Evolutionary conservation across 2,888 invertebrate species (phyloP), one percentile per base, ranked within the genome.

Genomic region (Chloromyia formosa): DNA sequence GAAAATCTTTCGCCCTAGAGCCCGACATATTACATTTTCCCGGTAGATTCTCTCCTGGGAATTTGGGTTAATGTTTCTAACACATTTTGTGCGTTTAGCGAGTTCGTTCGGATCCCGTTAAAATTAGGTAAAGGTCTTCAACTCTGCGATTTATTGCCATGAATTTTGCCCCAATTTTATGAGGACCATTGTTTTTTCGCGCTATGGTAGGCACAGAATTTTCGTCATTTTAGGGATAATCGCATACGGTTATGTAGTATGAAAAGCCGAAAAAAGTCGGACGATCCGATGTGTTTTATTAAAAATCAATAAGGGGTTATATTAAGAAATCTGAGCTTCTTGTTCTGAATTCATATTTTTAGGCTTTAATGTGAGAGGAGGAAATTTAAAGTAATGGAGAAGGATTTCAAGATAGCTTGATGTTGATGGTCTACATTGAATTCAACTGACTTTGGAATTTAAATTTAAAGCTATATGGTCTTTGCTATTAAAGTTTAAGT

Each of bases 51-150:
- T 49, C 27, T 2, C 5, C 49, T n/a, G 12, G 10, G 49, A 49
- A 49, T 49, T 49, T 49, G 16, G 49, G 49, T 49, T 49, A 49
- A 49, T 49, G 49, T 49, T 49, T 12, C 49, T n/a, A 12, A 49
- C 12, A 49, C 12, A n/a, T 49, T 49, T 49, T 49, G 16, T 12
- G 3, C 16, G 5, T 12, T 49, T 12, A n/a, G 14, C 10, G 12
- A 3, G 3, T 49, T 49, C 10, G 12, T 3, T n/a, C 1, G 2
- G 14, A 12, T 12, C 12, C 49, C 49, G 10, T 49, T 49, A 49
- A 49, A 49, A 49, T 49, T 49, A 49, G 49, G 49, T n/a, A n/a
- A 49, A 49, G 49, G 49, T 49, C 49, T 12, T 49, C 49, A 49
- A n/a, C 49, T 12, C 12, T 1, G 12, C 49, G 12, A 49, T 49